Base-by-base conservation (phyloP, 2,797 vertebrate genomes). In the Pseudochirops corinnae region DNA sequence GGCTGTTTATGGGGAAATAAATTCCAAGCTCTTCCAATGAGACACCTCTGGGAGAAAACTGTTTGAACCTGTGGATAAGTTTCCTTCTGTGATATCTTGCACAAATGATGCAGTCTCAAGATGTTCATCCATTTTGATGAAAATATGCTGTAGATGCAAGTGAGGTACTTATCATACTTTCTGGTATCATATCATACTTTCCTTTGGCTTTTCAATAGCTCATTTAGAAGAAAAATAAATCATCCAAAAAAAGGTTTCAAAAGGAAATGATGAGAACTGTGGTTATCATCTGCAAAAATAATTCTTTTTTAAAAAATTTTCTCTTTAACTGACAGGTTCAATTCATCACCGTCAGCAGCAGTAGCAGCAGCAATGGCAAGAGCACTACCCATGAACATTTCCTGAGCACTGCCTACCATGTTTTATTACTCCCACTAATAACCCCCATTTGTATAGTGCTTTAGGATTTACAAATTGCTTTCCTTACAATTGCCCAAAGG, bases 121-220 rank as follows among this genome's bases (percentile, higher is more conserved):
- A 87, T 87, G 74, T 87, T 87, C 39, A 87, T 87, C 74, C 74
- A 87, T 87, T 87, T 87, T 87, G 39, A 26, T 87, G 74, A 87
- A 87, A 87, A 87, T 87, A 39, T 50, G 74, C 39, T 87, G 26
- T 87, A 87, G 74, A 87, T 87, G 21, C 3, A 50, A 87, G 39
- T 87, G 39, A 50, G 74, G 74, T 82, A 21, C 39, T 82, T 82
- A 46, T 82, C 74, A 87, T 9, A 87, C 74, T 87, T 87, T 87
- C 39, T 87, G 74, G 74, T 26, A 87, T 50, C 46, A 46, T 46
- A 46, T 46, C 46, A 46, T 46, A 46, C 46, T 46, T 50, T 87
- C 39, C 39, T 87, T 87, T 87, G 74, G 39, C 74, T 87, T 87
- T 87, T 87, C 74, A 87, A 87, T 87, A 87, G 74, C 74, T 87